phyloP scores from a whole-genome alignment of 2,113 vertebrate genomes.

The Deroptyus accipitrinus region DNA sequence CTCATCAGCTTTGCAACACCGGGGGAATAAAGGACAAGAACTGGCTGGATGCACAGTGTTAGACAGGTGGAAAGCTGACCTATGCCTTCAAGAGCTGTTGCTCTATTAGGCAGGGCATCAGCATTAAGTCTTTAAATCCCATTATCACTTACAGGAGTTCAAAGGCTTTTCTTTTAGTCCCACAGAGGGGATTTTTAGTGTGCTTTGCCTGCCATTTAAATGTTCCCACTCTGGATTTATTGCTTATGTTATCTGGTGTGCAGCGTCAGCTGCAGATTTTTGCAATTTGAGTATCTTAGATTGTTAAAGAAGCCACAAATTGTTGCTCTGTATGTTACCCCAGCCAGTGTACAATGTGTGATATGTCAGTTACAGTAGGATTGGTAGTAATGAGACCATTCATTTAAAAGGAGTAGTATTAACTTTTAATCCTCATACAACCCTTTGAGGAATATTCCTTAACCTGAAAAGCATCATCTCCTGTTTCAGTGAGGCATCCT shows the following conservation, averaged over 20 bases:
- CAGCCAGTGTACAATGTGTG: neutral
- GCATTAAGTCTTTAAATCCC: neutral
- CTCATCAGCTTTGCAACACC: neutral
- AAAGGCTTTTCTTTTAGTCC: neutral
- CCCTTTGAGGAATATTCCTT: neutral
- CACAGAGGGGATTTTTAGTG: neutral
- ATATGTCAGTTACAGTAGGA: neutral
- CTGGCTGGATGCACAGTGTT: neutral
- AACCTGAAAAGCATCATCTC: neutral
- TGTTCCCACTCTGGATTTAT: conserved; percentile 1
- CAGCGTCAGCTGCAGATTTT: neutral
- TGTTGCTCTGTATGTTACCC: neutral
- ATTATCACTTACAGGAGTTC: neutral
- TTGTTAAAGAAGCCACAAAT: neutral
- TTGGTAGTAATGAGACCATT: neutral
- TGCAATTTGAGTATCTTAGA: neutral
- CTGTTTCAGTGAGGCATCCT: neutral
- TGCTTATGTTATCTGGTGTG: neutral
- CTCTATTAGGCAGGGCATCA: neutral
- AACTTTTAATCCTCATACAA: neutral
- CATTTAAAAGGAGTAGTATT: neutral
- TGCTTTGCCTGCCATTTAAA: conserved; percentile 10
- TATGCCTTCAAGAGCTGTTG: neutral
- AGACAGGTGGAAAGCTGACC: neutral
- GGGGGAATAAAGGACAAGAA: neutral